These are phyloP conservation scores for Drosophila pseudoananassae DNA, from an alignment of 1,140 invertebrate species.

Conservation along the genomic window DNA sequence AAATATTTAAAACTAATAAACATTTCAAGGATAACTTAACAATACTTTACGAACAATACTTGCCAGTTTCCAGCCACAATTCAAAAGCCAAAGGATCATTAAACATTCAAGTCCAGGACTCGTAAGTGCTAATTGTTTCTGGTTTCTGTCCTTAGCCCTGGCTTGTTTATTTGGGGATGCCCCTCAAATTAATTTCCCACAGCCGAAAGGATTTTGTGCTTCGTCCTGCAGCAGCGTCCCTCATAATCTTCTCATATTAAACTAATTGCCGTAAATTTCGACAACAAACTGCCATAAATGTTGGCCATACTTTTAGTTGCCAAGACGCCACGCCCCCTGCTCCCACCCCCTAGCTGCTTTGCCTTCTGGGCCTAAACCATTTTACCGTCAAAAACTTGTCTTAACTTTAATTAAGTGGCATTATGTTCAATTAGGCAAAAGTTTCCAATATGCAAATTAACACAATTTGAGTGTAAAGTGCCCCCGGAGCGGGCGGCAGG, in stretches of 20 bases:
- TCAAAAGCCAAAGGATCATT: constrained; percentile 7
- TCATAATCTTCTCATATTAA: constrained; percentile 60
- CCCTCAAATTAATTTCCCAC: constrained; percentile 40
- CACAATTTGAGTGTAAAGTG: constrained; percentile 66
- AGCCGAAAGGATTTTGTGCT: constrained; percentile 34
- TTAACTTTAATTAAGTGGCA: constrained; percentile 80
- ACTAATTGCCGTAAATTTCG: constrained; percentile 67
- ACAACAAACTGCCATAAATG: constrained; percentile 71
- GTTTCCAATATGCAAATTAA: constrained; percentile 81
- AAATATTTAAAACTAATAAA: neutral
- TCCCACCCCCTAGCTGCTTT: neutral
- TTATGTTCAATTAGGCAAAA: constrained; percentile 81
- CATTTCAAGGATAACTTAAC: neutral
- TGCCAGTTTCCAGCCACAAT: constrained; percentile 11
- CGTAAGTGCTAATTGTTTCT: constrained; percentile 46
- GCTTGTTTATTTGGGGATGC: constrained; percentile 14
- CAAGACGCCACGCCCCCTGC: constrained; percentile 26
- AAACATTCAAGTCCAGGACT: constrained; percentile 21
- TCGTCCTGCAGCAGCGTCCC: constrained; percentile 12
- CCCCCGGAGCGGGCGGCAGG: neutral
- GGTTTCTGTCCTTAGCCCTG: constrained; percentile 10
- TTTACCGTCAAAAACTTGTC: constrained; percentile 60
- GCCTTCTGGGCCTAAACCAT: constrained; percentile 12
- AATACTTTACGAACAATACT: constrained; percentile 23
- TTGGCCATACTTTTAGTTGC: constrained; percentile 52